These are phyloP conservation scores for Sinocyclocheilus maitianheensis DNA, from an alignment of 2,113 vertebrate species.

Conservation along the genomic window DNA sequence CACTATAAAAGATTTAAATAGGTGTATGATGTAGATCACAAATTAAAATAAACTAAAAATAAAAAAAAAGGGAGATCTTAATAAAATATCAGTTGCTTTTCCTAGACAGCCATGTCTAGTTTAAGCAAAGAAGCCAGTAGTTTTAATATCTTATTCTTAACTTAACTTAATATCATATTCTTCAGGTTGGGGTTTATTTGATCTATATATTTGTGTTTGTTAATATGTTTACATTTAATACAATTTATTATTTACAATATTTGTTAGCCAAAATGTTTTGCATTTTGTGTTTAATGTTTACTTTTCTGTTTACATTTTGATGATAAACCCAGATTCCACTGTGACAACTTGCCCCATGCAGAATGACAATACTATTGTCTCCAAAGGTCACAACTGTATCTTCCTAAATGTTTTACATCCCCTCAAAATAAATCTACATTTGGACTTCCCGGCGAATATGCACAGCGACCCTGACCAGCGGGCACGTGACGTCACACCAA, in stretches of 20 bases:
- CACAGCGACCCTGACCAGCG: background rate
- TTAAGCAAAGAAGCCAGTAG: background rate
- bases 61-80: background rate
- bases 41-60: too few species aligned
- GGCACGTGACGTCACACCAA: conserved; percentile 32
- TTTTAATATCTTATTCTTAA: too few species aligned
- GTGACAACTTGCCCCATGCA: background rate
- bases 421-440: background rate
- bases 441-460: background rate
- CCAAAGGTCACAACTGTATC: background rate
- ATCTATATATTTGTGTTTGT: background rate
- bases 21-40: background rate
- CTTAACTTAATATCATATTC: too few species aligned
- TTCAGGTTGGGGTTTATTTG: background rate
- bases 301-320: background rate
- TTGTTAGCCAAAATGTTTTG: background rate
- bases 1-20: background rate
- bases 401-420: background rate
- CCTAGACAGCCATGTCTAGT: background rate
- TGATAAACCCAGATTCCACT: background rate
- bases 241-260: background rate
- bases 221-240: background rate
- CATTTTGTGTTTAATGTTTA: background rate
- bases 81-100: background rate
- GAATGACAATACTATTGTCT: background rate